A percentile compares a stretch with the other conserved stretches of the same genome.
phyloP scores from a whole-genome alignment of 35 echinoderm and acorn worm genomes.

The Holothuria glaberrima region DNA sequence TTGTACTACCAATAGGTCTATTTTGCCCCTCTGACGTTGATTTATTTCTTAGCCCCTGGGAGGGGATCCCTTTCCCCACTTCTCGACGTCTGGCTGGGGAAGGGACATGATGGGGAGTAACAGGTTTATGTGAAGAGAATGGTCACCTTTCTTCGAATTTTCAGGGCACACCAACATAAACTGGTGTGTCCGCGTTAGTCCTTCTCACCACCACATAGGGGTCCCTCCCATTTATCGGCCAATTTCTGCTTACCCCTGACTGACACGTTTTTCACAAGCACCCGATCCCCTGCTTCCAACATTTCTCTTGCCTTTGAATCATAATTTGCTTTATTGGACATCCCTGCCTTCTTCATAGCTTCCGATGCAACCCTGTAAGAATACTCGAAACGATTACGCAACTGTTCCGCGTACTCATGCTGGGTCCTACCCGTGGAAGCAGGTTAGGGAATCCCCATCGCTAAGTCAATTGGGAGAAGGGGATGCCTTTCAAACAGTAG shows the following conservation, averaged over 20 bases:
- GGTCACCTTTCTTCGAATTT: not conserved
- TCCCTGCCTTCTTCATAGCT: not conserved
- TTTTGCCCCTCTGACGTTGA: not conserved
- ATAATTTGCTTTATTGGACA: slow-evolving; percentile 49
- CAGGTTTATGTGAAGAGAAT: not conserved
- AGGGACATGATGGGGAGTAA: not conserved
- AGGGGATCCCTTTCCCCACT: not conserved
- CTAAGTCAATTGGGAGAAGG: slow-evolving; percentile 48
- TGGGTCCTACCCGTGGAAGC: slow-evolving; percentile 20
- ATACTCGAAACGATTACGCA: slow-evolving; percentile 15
- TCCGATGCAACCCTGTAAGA: slow-evolving; percentile 12
- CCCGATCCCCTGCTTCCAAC: slow-evolving; percentile 46
- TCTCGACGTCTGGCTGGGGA: not conserved
- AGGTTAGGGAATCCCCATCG: not conserved
- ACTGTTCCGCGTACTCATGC: slow-evolving; percentile 29
- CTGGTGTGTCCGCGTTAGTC: slow-evolving; percentile 29
- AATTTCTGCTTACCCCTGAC: slow-evolving; percentile 32
- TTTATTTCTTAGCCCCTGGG: not conserved
- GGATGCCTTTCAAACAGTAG: slow-evolving; percentile 73
- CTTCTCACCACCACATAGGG: slow-evolving; percentile 47
- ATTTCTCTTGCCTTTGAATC: slow-evolving; percentile 17
- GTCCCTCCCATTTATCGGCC: slow-evolving; percentile 47
- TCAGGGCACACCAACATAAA: slow-evolving; percentile 61
- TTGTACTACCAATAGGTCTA: not conserved
- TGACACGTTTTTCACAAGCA: slow-evolving; percentile 54